Evolutionary conservation across 1,140 invertebrate genomes (phyloP), one percentile per base, ranked within the genome.

Genomic region (Olivierus martensii): DNA sequence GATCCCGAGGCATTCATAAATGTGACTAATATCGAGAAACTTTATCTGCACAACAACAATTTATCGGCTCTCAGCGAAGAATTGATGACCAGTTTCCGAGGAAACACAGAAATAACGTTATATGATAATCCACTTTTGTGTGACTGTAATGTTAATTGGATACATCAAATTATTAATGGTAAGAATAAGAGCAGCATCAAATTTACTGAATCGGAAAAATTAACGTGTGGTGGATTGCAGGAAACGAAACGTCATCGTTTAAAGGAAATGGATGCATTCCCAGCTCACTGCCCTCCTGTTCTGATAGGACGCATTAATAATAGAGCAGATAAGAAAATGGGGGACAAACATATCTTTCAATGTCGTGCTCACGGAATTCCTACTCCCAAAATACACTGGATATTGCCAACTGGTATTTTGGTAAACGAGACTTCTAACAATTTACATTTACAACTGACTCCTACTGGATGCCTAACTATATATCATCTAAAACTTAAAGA

Each of bases 111-210:
- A 41, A 63, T 73, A 12, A 65, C 66, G 43, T 53, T 73, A 0
- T 65, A 69, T 41, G 64, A 67, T 14, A 74, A 74, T 52, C 70
- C 70, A 12, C 58, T 74, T 3, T 59, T 58, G n/a, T 74, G 72
- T 59, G 71, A 74, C 56, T 74, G 72, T 56, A 73, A 73, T 60
- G 60, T 66, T 15, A 61, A 64, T 36, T 74, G 72, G 72, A 63
- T 74, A 12, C 56, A 60, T 18, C 49, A 67, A 14, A 39, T 46
- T 34, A 9, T 56, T 50, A 41, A 46, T 9, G 22, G 9, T 3
- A 36, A 22, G 14, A 51, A 55, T 28, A n/a, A 36, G 9, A 46
- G n/a, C 7, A 44, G 51, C 35, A 21, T 62, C 3, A 18, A 49
- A 3, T 63, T 69, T 47, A 58, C 60, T 7, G 64, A 69, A 14